A percentile compares a stretch with the other conserved stretches of the same genome.
These are phyloP conservation scores for Tipula unca DNA, from an alignment of 2,888 invertebrate genomes.

Conservation along the genomic window DNA sequence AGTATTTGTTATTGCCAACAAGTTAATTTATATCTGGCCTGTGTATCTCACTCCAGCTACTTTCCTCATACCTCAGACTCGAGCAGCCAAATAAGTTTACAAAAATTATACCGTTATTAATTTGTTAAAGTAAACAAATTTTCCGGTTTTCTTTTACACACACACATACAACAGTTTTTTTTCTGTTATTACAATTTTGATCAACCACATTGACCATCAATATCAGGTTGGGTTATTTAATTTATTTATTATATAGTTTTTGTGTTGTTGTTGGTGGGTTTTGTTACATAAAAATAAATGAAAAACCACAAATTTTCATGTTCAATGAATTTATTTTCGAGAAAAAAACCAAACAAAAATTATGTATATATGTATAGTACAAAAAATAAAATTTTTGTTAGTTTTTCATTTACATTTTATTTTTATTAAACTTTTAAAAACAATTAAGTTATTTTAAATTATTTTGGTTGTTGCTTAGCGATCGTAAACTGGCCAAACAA, in stretches of 20 bases:
- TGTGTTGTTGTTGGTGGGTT: neutral
- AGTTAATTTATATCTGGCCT: too few species aligned
- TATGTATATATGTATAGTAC: neutral
- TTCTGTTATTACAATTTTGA: neutral
- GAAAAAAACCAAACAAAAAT: neutral
- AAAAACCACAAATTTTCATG: conserved; percentile 8
- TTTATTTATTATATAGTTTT: neutral
- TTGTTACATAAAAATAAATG: neutral
- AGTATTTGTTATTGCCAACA: too few species aligned
- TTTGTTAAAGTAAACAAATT: neutral
- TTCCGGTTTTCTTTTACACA: neutral
- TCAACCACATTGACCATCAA: neutral
- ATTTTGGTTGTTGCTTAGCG: neutral
- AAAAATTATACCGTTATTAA: neutral
- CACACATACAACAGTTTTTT: neutral
- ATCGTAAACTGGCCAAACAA: neutral
- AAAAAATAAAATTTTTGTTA: neutral
- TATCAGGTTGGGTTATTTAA: neutral
- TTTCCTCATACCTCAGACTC: neutral
- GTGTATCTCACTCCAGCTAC: too few species aligned
- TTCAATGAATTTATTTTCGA: neutral
- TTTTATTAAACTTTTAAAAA: neutral
- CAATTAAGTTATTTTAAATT: neutral
- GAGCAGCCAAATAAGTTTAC: neutral
- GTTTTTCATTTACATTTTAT: neutral